Base-by-base conservation (phyloP, 2,888 invertebrate genomes). In the Drosophila nr. perissopoda region DNA sequence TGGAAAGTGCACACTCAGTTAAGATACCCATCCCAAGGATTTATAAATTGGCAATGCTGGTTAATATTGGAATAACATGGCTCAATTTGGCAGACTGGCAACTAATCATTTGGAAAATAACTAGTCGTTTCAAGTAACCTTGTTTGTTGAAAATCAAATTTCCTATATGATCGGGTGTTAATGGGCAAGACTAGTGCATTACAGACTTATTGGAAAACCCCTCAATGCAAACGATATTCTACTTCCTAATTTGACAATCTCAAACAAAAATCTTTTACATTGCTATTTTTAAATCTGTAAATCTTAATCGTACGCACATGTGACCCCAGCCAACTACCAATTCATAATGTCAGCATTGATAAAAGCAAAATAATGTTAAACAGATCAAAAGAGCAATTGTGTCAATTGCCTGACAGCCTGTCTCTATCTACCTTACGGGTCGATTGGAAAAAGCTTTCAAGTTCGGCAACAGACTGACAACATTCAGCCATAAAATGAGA, bases 381-480 rank as follows among this genome's bases (percentile, higher is more conserved):
- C 74, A 78, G 78, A 86, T 85, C 77, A 87, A 79, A 87, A 70
- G 82, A 73, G 79, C 79, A 84, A 54, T 64, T 69, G 65, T 56
- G 59, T 73, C 71, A 80, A 83, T 77, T 73, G 80, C 53, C 61
- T 68, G 61, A 53, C 66, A 65, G 59, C 36, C 29, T 27, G 49
- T 38, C 48, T 21, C 27, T 69, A 38, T 48, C 54, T 49, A 33
- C 38, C 29, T 18, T 4, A 10, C 29, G 70, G 38, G 57, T 57
- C 57, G 68, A 69, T 51, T 54, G 58, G 33, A 56, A 58, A 69
- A 49, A 68, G 58, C 57, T 68, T 68, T 68, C 49, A 57, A 69
- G 70, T 58, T 57, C 49, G 49, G 68, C 68, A 34, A 33, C 49
- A 49, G 34, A 36, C 67, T 54, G 69, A 38, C 52, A 67, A 66